These are phyloP conservation scores for Maconellicoccus hirsutus DNA, from an alignment of 1,140 invertebrate genomes.

Conservation along the genomic window DNA sequence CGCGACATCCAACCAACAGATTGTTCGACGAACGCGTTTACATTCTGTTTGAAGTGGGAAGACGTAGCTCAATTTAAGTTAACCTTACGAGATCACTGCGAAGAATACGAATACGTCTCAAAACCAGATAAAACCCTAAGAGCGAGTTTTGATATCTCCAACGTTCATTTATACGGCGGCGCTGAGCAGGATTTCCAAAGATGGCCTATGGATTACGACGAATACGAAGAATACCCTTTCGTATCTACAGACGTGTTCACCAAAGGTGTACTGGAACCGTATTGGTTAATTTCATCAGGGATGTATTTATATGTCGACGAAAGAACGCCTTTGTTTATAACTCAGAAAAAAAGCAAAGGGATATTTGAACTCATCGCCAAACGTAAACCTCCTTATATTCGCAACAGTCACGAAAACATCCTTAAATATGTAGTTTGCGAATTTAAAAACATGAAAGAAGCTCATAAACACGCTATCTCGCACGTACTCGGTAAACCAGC, in stretches of 20 bases:
- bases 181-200: constrained; percentile 23
- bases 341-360: constrained; percentile 37
- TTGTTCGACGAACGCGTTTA: not conserved
- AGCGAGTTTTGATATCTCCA: not conserved
- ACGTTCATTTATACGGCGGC: constrained; percentile 25
- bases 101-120: not conserved
- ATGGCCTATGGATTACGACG: constrained; percentile 25
- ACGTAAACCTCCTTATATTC: constrained; percentile 13
- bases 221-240: constrained; percentile 19
- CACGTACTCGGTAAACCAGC: constrained; percentile 47
- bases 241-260: constrained; percentile 21
- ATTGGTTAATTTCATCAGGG: constrained; percentile 27
- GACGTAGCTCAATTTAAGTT: not conserved
- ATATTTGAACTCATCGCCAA: constrained; percentile 7
- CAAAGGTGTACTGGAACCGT: constrained; percentile 27
- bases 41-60: not conserved
- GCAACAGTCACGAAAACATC: constrained; percentile 25
- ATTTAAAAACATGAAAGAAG: constrained; percentile 40
- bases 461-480: constrained; percentile 47
- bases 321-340: constrained; percentile 26
- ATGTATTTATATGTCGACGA: constrained; percentile 26
- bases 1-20: not conserved
- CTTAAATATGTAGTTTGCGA: constrained; percentile 48
- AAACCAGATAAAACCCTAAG: not conserved
- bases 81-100: not conserved